Evolutionary conservation across 2,113 vertebrate genomes (phyloP).

Genomic region (Catagonus wagneri): DNA sequence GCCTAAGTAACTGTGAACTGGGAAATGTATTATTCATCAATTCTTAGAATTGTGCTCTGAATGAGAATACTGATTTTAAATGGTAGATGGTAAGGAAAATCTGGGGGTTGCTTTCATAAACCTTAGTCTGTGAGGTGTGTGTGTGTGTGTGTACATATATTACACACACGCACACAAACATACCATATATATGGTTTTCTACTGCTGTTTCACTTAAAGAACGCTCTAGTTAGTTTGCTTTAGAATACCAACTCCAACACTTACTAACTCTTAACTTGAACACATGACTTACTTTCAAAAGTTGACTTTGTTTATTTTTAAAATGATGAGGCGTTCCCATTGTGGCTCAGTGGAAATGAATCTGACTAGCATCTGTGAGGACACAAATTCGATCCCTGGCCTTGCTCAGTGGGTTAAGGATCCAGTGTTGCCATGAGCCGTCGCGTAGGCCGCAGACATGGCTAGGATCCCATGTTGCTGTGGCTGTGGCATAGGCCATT

Average conservation of each 20-base stretch:
- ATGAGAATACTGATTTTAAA: slow-evolving; percentile 53
- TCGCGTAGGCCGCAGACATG: no score
- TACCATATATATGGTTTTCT: neutral
- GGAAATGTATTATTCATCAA: neutral
- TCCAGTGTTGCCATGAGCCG: no score
- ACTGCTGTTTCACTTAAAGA: neutral
- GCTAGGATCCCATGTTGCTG: no score
- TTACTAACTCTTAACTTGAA: neutral
- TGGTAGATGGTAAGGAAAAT: neutral
- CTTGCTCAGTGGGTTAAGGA: no score
- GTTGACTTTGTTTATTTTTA: neutral
- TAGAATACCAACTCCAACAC: slow-evolving; percentile 4
- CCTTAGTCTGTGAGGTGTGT: neutral
- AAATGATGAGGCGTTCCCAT: neutral
- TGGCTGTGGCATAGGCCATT: no score
- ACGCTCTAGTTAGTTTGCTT: neutral
- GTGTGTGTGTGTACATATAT: no score
- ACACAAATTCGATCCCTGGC: no score
- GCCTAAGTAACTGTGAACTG: neutral
- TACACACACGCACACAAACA: no score
- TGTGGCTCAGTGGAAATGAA: no score
- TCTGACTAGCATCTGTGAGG: no score
- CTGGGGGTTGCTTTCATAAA: neutral
- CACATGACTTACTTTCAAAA: slow-evolving; percentile 38
- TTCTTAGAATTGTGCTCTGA: slow-evolving; percentile 39